Conservation (phyloP, 2,797 vertebrate species). For the Rhincodon typus region DNA sequence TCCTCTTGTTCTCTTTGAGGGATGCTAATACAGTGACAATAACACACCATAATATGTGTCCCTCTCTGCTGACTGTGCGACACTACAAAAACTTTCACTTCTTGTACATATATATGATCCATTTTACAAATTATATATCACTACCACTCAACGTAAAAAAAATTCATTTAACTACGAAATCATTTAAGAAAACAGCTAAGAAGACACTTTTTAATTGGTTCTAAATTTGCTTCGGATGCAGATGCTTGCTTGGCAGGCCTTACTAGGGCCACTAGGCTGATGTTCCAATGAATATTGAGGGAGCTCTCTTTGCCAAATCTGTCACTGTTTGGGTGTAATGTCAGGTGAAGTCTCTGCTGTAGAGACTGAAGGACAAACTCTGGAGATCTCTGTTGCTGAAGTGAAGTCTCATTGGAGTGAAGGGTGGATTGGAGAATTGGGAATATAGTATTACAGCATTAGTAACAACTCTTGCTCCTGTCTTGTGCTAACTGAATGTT, state of each 20-base stretch:
- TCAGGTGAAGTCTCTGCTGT: not conserved
- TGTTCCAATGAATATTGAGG: not conserved
- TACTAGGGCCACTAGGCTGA: not conserved
- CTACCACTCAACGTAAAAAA: not conserved
- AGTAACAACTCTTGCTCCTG: not conserved
- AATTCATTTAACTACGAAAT: not conserved
- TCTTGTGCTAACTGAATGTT: not conserved
- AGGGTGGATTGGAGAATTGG: not conserved
- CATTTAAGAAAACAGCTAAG: not conserved
- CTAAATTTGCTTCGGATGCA: not conserved
- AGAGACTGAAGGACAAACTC: not conserved
- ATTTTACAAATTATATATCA: not conserved
- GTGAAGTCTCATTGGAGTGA: not conserved
- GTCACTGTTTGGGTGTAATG: not conserved
- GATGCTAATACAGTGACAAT: not conserved
- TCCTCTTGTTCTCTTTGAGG: not conserved
- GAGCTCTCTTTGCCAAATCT: not conserved
- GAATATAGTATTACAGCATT: not conserved
- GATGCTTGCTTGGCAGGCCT: not conserved
- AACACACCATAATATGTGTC: too few relatives aligned
- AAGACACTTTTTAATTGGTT: not conserved
- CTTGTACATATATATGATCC: not conserved
- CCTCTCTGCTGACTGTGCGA: not conserved
- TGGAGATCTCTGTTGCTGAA: not conserved
- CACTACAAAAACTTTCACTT: not conserved